Evolutionary conservation across 2,113 vertebrate species (phyloP).

Genomic region (Xenopus borealis): DNA sequence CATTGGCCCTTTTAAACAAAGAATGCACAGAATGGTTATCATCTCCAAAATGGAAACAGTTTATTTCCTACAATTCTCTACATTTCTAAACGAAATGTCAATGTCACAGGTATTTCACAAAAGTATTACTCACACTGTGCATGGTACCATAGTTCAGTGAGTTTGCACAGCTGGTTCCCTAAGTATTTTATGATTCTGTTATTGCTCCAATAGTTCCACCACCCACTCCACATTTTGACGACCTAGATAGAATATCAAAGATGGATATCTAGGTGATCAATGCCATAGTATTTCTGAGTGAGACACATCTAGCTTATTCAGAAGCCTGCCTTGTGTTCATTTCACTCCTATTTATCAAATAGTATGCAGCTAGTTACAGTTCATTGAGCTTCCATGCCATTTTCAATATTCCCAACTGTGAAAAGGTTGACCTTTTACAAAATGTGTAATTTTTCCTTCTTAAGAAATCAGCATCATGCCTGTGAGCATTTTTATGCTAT

Average conservation of each 20-base stretch:
- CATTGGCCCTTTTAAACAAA: too few relatives aligned
- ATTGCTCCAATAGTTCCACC: not conserved
- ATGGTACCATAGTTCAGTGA: constrained; percentile 4
- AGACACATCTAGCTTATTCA: not conserved
- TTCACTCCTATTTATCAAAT: constrained; percentile 40
- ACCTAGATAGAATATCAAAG: not conserved
- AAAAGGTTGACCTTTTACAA: constrained; percentile 29
- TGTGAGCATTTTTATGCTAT: constrained; percentile 11
- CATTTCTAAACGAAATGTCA: not conserved
- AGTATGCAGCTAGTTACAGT: constrained; percentile 33
- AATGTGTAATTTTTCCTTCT: constrained; percentile 27
- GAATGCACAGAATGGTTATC: not conserved
- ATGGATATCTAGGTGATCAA: constrained; percentile 2
- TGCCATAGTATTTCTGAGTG: not conserved
- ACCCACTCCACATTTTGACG: not conserved
- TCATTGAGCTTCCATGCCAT: constrained; percentile 43
- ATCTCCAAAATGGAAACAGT: not conserved
- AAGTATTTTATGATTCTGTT: not conserved
- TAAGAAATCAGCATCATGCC: constrained; percentile 18
- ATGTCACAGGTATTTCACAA: not conserved
- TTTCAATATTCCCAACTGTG: constrained; percentile 34
- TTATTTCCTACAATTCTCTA: too few relatives aligned
- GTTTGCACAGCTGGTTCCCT: not conserved
- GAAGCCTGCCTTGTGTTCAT: constrained; percentile 24
- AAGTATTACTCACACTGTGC: not conserved